Evolutionary conservation across 2,888 invertebrate species (phyloP).

Genomic region (Rotaria socialis): DNA sequence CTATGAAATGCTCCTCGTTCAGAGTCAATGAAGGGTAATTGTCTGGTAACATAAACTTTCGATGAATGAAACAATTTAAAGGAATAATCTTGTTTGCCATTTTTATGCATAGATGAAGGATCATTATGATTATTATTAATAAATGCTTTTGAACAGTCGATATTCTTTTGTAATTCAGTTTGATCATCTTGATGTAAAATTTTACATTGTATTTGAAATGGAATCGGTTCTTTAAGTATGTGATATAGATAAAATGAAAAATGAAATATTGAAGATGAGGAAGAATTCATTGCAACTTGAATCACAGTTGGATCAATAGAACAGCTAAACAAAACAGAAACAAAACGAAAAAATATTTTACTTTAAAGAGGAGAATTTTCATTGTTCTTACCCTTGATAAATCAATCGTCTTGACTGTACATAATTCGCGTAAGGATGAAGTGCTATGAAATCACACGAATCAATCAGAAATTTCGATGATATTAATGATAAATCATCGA

Average conservation of each 20-base stretch:
- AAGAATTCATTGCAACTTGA: neutral
- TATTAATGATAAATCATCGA: neutral
- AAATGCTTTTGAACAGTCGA: neutral
- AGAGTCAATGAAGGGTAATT: neutral
- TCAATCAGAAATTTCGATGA: neutral
- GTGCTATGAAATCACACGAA: neutral
- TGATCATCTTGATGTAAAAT: neutral
- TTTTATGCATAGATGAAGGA: neutral
- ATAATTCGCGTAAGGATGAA: neutral
- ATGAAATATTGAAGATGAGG: neutral
- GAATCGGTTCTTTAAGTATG: conserved; percentile 14
- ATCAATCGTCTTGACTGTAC: conserved; percentile 22
- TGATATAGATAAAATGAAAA: conserved; percentile 24
- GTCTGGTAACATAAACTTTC: neutral
- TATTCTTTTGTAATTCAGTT: neutral
- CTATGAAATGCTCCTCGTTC: neutral
- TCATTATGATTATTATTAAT: neutral
- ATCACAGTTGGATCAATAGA: conserved; percentile 19
- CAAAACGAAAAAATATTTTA: neutral
- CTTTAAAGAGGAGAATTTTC: too few relatives aligned
- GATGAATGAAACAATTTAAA: neutral
- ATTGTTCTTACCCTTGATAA: neutral
- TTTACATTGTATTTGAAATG: conserved; percentile 24
- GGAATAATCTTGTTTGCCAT: neutral
- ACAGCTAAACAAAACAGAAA: neutral